These are phyloP conservation scores for Cydia pomonella DNA, from an alignment of 1,140 invertebrate genomes.

Conservation along the genomic window DNA sequence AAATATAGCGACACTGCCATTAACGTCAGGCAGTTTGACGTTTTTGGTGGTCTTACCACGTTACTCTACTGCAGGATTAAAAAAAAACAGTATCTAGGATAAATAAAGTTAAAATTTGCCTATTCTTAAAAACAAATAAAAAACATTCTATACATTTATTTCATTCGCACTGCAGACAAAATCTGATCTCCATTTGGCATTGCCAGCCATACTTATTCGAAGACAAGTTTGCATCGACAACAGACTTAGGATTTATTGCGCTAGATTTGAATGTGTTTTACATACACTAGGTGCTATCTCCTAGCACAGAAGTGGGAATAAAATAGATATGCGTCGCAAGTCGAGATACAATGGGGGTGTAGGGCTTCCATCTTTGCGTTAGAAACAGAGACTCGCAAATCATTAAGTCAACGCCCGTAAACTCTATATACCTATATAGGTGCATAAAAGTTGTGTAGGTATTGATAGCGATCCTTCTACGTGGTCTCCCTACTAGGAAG, in stretches of 20 bases:
- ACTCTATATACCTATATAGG: background rate
- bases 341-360: constrained; percentile 46
- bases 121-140: background rate
- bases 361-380: constrained; percentile 1
- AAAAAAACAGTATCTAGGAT: too few relatives aligned
- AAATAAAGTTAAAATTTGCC: background rate
- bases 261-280: constrained; percentile 56
- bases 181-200: background rate
- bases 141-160: background rate
- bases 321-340: constrained; percentile 50
- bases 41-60: too few relatives aligned
- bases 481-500: constrained; percentile 20
- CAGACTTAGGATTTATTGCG: constrained; percentile 11
- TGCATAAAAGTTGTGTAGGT: background rate
- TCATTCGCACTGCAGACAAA: background rate
- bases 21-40: too few relatives aligned
- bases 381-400: background rate
- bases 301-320: constrained; percentile 50
- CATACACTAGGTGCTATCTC: constrained; percentile 56
- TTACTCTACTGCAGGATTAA: too few relatives aligned
- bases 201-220: background rate
- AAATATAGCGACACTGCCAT: too few relatives aligned
- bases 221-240: constrained; percentile 27
- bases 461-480: background rate
- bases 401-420: background rate